Base-by-base conservation (phyloP, 2,888 invertebrate genomes). In the Melitaea athalia region DNA sequence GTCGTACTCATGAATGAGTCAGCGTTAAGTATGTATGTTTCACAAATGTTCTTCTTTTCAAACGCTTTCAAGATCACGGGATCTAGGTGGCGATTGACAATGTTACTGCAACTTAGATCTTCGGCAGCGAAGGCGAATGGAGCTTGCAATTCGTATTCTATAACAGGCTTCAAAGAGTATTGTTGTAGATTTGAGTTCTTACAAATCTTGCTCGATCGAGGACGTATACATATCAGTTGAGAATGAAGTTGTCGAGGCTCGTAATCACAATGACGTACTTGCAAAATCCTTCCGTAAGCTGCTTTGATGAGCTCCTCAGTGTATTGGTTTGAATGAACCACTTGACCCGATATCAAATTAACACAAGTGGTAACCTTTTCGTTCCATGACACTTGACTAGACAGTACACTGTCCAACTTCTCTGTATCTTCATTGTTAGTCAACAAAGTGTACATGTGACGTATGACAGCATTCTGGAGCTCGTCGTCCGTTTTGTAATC, bases 321-420 rank as follows among this genome's bases (percentile, higher is more conserved):
- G 68, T 88, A 89, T 66, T 88, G 86, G 14, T 80, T 77, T 3
- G 89, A 85, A 67, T 85, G 81, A 0, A 81, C 63, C 2, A 85
- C 83, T 15, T 75, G 78, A 0, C 85, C 87, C 3, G 81, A 72
- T 7, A 88, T 68, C 11, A 73, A 73, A 11, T 79, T 77, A 10
- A 85, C 80, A 49, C 80, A 78, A 0, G 64, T 63, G 0, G 79
- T 75, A 3, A 86, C 63, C 69, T 85, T 86, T 17, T 82, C 76
- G 0, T 71, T 24, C 84, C 85, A 85, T 0, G 75, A 72, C 3
- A 83, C 53, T 10, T 72, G 74, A 8, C 62, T 62, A 5, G 64
- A 14, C 7, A 77, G 62, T 8, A 57, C 66, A 0, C 45, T 52
- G 11, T 81, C 76, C 43, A 80, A 50, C 7, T 63, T 71, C 0